These are phyloP conservation scores for Cheumatopsyche charites DNA, from an alignment of 1,140 invertebrate species.

Conservation along the genomic window DNA sequence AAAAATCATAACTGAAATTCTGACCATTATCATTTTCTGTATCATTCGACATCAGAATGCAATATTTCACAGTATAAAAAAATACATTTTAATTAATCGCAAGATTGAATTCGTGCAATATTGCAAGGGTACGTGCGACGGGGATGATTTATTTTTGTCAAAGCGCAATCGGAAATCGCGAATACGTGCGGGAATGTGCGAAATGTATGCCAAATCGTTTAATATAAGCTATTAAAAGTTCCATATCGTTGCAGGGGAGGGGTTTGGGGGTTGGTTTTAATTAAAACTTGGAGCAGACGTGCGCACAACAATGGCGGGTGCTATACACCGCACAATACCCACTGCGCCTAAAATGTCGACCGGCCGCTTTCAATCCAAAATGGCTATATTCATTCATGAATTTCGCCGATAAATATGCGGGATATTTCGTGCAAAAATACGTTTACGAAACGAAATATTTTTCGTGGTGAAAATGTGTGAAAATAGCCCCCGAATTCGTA, in stretches of 20 bases:
- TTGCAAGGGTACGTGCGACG: not conserved
- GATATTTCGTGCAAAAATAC: no score
- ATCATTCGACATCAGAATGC: no score
- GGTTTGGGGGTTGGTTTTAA: slow-evolving; percentile 38
- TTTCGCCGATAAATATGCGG: no score
- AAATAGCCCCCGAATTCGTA: no score
- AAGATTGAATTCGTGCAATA: not conserved
- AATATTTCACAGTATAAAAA: no score
- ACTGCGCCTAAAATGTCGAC: slow-evolving; percentile 3
- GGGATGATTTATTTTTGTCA: slow-evolving; percentile 13
- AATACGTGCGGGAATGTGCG: slow-evolving; percentile 35
- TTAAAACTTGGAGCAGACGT: slow-evolving; percentile 39
- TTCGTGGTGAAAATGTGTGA: no score
- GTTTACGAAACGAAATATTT: no score
- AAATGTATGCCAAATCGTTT: slow-evolving; percentile 45
- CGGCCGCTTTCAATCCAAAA: not conserved
- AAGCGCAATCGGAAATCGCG: slow-evolving; percentile 32
- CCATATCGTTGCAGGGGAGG: slow-evolving; percentile 37
- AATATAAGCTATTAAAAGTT: slow-evolving; percentile 47
- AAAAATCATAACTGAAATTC: no score
- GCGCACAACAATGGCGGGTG: slow-evolving; percentile 26
- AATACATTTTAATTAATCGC: not conserved
- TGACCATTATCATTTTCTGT: no score
- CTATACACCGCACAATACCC: not conserved
- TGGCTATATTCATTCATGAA: no score